Evolutionary conservation across 2,888 invertebrate genomes (phyloP), one percentile per base, ranked within the genome.

Genomic region (Yponomeuta evonymella): DNA sequence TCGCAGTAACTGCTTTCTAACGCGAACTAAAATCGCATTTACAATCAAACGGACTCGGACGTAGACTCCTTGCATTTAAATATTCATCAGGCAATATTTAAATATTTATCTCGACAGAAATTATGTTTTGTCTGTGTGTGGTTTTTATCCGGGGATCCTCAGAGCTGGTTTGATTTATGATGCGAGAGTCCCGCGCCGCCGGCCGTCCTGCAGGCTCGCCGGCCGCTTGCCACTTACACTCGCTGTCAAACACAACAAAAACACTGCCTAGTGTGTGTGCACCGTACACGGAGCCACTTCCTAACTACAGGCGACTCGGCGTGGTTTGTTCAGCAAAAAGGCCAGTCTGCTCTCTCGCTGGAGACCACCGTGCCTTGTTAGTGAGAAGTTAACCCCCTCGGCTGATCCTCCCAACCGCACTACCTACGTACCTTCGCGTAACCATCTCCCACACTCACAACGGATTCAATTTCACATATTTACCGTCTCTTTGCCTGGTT

Each of bases 151-250:
- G 82, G 83, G 81, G 83, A 78, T 85, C 86, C 85, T 88, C 77
- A 78, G 87, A 86, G 87, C 85, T 83, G 82, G 84, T 88, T 88
- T 91, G 90, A 90, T 90, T 90, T 90, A 91, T 88, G 85, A 83
- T 79, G 78, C 79, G 82, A 86, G 11, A 88, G 88, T 87, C 83
- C 82, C 83, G 83, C 83, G 79, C 81, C 79, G 74, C 74, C 74
- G 75, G 73, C 72, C 75, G 75, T 72, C 74, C 75, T 74, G 74
- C 77, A 72, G 73, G 76, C 77, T 43, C 48, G 68, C 68, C 48
- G 51, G 23, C 68, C 48, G 23, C 68, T 68, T 68, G 68, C 68
- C 68, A 48, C 68, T 68, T 68, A 48, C 68, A 48, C 68, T 48
- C 48, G 51, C 68, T 23, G 48, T 48, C 68, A 29, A 68, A 48